phyloP scores from a whole-genome alignment of 2,888 invertebrate genomes.

The Calephelis perditalis region DNA sequence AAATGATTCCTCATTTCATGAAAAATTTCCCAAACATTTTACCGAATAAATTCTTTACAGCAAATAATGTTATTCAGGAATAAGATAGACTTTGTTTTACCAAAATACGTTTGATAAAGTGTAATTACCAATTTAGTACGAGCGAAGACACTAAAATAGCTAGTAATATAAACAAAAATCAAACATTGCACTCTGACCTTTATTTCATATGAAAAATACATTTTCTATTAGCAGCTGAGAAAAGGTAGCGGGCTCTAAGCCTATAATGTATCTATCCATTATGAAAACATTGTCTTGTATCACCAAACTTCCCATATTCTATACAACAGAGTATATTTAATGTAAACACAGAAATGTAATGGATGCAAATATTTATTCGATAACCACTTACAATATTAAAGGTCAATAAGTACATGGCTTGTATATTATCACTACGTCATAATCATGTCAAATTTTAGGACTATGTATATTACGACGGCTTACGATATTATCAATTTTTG shows the following conservation, averaged over 20 bases:
- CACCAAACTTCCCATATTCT: background rate
- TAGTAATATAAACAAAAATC: too few relatives aligned
- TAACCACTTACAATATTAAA: constrained; percentile 22
- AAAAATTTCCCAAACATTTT: too few relatives aligned
- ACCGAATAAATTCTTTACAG: too few relatives aligned
- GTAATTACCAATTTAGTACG: too few relatives aligned
- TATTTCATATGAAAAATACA: too few relatives aligned
- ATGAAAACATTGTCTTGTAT: constrained; percentile 3
- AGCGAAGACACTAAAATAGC: too few relatives aligned
- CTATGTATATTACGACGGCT: background rate
- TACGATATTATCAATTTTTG: too few relatives aligned
- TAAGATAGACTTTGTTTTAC: too few relatives aligned
- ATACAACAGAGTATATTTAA: constrained; percentile 8
- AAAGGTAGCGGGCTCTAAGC: background rate
- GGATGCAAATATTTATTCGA: constrained; percentile 15
- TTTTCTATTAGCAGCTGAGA: background rate
- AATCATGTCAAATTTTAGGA: background rate
- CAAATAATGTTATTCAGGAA: too few relatives aligned
- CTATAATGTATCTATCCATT: constrained; percentile 2
- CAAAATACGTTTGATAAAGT: too few relatives aligned
- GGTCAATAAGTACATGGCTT: constrained; percentile 19
- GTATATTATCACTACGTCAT: constrained; percentile 7
- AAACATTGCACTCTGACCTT: too few relatives aligned
- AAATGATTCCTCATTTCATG: too few relatives aligned
- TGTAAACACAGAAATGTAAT: constrained; percentile 12